Evolutionary conservation across 2,797 vertebrate species (phyloP), one percentile per base, ranked within the genome.

Genomic region (Danio jaintianensis): DNA sequence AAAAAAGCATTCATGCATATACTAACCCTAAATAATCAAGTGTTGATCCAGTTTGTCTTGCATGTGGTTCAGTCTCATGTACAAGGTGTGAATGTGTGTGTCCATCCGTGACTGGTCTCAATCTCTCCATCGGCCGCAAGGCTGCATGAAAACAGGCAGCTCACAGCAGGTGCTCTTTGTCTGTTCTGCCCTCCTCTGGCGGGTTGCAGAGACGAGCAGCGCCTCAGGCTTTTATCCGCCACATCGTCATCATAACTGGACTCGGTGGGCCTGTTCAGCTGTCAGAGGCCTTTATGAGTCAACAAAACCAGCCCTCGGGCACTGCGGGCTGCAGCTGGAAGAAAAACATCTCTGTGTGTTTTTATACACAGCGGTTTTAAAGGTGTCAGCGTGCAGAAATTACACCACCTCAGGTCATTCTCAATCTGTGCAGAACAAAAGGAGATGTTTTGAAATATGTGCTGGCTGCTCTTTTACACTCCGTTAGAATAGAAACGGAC

Each of bases 221-320:
- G 58, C 72, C 66, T 76, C 50, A 3, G 77, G 52, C n/a, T 69
- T 50, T 64, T 59, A 61, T 18, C 68, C 20, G 50, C 67, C 56
- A 64, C 53, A 78, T 79, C 38, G 10, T 56, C 61, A 70, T 79
- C 64, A 78, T 75, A 64, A 83, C 75, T 73, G 40, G 2, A 18
- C 61, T 62, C 58, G 47, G 67, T 77, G 48, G 52, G 73, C 67
- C 78, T 73, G 53, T 64, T 82, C 69, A 48, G 62, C 29, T 77
- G 47, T 36, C 68, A 76, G 58, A 73, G 68, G 43, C 53, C 53
- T 59, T 38, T 56, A 61, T 62, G 70, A 81, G 76, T 61, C 73
- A 66, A 61, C 75, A 71, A 55, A 56, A 62, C 61, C 59, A 77
- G 15, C 77, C 67, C 67, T 48, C 10, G 0, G 48, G 73, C 56